phyloP scores from a whole-genome alignment of 1,140 invertebrate genomes.

The Holcopasites calliopsidis region DNA sequence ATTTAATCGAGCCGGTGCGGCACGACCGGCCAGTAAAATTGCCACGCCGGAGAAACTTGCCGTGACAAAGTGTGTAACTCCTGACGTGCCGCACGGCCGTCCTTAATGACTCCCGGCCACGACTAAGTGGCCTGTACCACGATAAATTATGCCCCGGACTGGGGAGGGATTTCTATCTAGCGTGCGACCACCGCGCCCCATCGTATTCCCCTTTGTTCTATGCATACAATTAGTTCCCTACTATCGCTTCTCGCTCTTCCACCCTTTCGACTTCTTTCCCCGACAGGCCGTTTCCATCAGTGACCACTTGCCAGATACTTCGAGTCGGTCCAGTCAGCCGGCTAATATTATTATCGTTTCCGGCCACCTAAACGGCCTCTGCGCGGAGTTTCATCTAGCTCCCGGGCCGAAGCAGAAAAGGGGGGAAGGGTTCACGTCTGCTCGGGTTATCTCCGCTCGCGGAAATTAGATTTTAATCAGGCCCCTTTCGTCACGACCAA shows the following conservation, averaged over 20 bases:
- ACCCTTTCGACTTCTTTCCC: not conserved
- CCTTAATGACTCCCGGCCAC: constrained; percentile 46
- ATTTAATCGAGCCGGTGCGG: constrained; percentile 40
- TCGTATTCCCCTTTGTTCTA: not conserved
- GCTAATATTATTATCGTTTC: not conserved
- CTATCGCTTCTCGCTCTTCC: not conserved
- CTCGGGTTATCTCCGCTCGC: not conserved
- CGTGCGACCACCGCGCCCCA: not conserved
- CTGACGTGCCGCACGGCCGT: constrained; percentile 29
- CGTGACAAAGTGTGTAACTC: constrained; percentile 49
- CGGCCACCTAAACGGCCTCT: not conserved
- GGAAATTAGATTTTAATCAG: constrained; percentile 1
- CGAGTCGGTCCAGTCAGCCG: not conserved
- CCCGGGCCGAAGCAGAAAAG: not conserved
- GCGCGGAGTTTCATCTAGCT: not conserved
- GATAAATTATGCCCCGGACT: constrained; percentile 28
- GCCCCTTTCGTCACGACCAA: not conserved
- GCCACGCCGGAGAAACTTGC: constrained; percentile 36
- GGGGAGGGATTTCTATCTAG: constrained; percentile 33
- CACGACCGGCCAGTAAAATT: constrained; percentile 27
- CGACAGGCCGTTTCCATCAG: not conserved
- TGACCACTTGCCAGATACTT: no score
- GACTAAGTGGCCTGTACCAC: constrained; percentile 38
- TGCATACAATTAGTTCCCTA: not conserved
- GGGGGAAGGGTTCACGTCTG: not conserved